Conservation (phyloP, 2,888 invertebrate species). For the Mactromeris polynyma region DNA sequence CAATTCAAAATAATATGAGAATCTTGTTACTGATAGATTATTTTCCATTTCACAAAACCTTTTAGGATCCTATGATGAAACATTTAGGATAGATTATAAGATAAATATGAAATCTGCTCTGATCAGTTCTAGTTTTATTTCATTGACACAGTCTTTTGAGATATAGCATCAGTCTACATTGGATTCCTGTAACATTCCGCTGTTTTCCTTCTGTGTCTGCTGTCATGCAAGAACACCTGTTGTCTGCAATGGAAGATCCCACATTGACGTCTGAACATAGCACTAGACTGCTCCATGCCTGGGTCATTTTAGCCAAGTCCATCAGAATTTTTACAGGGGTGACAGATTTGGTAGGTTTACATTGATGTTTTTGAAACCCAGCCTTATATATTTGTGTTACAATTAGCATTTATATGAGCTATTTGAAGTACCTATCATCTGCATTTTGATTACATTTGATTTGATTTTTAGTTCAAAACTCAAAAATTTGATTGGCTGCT, state of each 20-base stretch:
- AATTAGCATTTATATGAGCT: too few species aligned
- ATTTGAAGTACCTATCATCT: too few species aligned
- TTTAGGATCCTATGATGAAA: too few species aligned
- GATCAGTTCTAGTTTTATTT: neutral
- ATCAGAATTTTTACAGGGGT: constrained; percentile 66
- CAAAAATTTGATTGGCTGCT: too few species aligned
- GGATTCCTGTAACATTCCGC: constrained; percentile 83
- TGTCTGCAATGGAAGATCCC: constrained; percentile 43
- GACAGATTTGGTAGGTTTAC: constrained; percentile 57
- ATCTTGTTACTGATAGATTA: too few species aligned
- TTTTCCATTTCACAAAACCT: too few species aligned
- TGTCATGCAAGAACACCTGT: constrained; percentile 64
- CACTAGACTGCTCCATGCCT: constrained; percentile 75
- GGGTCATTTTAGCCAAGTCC: constrained; percentile 74
- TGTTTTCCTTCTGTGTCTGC: constrained; percentile 73
- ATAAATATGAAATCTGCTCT: too few species aligned
- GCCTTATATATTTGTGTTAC: too few species aligned
- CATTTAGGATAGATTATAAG: too few species aligned
- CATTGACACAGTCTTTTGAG: constrained; percentile 78
- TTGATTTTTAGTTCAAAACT: too few species aligned
- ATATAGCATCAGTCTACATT: constrained; percentile 82
- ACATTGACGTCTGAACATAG: constrained; percentile 28
- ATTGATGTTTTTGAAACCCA: neutral
- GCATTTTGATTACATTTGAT: too few species aligned
- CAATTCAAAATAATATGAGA: too few species aligned